Percentiles rank a stretch among this genome's conserved stretches.
Conservation (phyloP, 1,140 invertebrate genomes). For the Sarcophaga bullata region DNA sequence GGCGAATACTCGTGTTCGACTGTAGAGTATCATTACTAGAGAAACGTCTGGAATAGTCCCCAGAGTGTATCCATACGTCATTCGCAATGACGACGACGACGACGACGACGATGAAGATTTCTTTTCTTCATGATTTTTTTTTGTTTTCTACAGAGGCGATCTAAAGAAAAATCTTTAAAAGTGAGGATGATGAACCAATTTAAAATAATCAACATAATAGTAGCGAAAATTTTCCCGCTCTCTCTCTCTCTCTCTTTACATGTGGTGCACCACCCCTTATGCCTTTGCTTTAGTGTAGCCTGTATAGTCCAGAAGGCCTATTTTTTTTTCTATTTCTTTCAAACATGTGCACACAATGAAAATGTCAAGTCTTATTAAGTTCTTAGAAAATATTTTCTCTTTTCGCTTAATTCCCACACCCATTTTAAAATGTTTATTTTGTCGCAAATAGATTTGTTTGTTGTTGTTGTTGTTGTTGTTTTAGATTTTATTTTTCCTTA, state of each 20-base stretch:
- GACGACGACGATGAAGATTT: too few species aligned
- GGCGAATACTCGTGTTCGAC: too few species aligned
- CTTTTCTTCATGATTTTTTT: too few species aligned
- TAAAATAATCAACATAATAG: not conserved
- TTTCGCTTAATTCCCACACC: not conserved
- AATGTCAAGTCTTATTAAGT: not conserved
- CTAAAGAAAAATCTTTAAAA: not conserved
- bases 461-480: not conserved
- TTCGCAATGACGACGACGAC: not conserved
- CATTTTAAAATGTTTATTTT: not conserved
- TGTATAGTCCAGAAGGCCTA: not conserved
- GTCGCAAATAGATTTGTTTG: not conserved
- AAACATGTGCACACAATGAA: not conserved
- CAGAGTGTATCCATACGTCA: not conserved
- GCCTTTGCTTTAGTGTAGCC: too few species aligned
- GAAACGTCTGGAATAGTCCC: not conserved
- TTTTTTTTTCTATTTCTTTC: not conserved
- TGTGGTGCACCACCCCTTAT: too few species aligned
- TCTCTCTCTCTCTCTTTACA: too few species aligned
- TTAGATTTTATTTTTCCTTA: not conserved
- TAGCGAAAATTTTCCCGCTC: too few species aligned
- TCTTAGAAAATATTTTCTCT: not conserved
- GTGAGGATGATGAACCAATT: conserved; percentile 18
- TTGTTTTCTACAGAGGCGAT: too few species aligned
- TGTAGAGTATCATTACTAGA: not conserved